phyloP scores from a whole-genome alignment of 2,888 invertebrate species.

The Unio delphinus region DNA sequence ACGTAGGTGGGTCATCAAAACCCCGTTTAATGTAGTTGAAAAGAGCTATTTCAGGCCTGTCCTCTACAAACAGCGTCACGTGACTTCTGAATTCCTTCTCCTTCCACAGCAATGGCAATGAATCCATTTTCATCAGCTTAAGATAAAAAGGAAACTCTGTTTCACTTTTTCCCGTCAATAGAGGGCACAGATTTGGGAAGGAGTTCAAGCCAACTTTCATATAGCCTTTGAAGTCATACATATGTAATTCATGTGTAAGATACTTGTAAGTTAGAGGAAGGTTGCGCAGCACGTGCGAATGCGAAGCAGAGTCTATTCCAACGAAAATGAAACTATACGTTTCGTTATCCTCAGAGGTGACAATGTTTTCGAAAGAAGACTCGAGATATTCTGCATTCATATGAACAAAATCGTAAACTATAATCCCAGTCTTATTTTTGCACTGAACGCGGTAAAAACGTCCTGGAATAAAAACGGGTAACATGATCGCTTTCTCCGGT shows the following conservation, averaged over 20 bases:
- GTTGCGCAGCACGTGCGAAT: constrained; percentile 26
- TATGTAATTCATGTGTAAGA: constrained; percentile 21
- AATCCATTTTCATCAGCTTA: constrained; percentile 20
- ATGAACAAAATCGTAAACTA: constrained; percentile 15
- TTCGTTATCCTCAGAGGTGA: constrained; percentile 13
- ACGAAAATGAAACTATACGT: constrained; percentile 18
- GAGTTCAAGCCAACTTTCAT: constrained; percentile 38
- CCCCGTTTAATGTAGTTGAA: constrained; percentile 85
- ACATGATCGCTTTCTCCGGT: constrained; percentile 3
- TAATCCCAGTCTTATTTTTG: background rate
- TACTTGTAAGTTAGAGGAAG: constrained; percentile 32
- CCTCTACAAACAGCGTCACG: constrained; percentile 86
- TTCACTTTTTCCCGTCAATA: constrained; percentile 27
- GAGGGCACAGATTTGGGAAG: constrained; percentile 34
- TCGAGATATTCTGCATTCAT: constrained; percentile 1
- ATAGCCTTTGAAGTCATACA: constrained; percentile 36
- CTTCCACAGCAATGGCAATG: constrained; percentile 86
- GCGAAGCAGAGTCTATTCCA: constrained; percentile 26
- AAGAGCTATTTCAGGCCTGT: constrained; percentile 82
- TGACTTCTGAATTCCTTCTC: constrained; percentile 82
- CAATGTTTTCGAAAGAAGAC: background rate
- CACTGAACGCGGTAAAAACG: constrained; percentile 12
- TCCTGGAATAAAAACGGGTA: background rate
- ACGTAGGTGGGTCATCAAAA: constrained; percentile 83
- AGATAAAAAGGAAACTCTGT: constrained; percentile 4